Percentiles rank a stretch among this genome's conserved stretches.
These are phyloP conservation scores for Chrysaora quinquecirrha DNA, from an alignment of 30 jellyfish, hydroid and myxozoan species.

Conservation along the genomic window DNA sequence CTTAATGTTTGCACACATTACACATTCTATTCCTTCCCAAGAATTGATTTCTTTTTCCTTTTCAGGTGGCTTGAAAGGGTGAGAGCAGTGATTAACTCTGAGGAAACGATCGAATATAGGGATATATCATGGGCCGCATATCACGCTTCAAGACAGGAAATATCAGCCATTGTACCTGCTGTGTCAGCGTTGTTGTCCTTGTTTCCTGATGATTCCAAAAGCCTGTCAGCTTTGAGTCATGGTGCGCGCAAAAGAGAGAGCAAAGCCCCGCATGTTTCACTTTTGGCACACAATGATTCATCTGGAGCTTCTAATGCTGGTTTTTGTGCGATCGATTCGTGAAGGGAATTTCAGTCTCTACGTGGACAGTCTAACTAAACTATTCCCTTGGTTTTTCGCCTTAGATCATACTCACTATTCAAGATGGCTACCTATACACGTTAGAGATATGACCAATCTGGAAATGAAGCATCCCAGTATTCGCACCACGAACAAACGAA, in stretches of 20 bases:
- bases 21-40: background rate
- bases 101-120: background rate
- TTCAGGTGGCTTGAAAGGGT: slow-evolving; percentile 19
- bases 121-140: slow-evolving; percentile 13
- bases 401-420: no score
- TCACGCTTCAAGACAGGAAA: slow-evolving; percentile 6
- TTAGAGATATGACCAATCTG: no score
- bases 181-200: slow-evolving; percentile 19
- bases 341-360: slow-evolving; percentile 3
- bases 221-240: slow-evolving; percentile 10
- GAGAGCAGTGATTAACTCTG: background rate
- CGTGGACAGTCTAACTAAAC: slow-evolving; percentile 2
- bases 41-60: background rate
- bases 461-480: no score
- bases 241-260: background rate
- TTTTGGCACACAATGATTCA: background rate
- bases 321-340: background rate
- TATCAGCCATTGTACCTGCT: slow-evolving; percentile 1
- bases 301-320: background rate
- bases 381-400: no score
- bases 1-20: background rate
- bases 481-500: background rate
- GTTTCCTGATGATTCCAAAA: slow-evolving; percentile 21
- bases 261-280: background rate
- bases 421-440: no score